These are phyloP conservation scores for Oreotrochilus melanogaster DNA, from an alignment of 2,113 vertebrate species.

Conservation along the genomic window DNA sequence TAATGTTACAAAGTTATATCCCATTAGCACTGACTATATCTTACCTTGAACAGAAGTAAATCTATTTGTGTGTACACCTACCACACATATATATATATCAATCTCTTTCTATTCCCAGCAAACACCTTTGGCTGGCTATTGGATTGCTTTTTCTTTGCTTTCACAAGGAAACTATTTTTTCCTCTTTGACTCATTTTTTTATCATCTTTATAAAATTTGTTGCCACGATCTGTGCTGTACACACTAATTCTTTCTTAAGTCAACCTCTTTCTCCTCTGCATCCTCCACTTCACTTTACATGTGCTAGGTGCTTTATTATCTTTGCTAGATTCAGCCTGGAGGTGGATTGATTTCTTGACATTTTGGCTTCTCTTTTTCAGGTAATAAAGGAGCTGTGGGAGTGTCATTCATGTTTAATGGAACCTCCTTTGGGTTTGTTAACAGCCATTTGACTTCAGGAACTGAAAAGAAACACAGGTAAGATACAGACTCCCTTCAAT, in stretches of 20 bases:
- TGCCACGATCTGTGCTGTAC: not conserved
- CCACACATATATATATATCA: not conserved
- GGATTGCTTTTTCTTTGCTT: not conserved
- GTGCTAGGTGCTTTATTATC: not conserved
- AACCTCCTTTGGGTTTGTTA: conserved; percentile 96
- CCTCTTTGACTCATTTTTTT: not conserved
- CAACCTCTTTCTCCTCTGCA: not conserved
- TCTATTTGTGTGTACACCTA: not conserved
- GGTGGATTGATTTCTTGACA: not conserved
- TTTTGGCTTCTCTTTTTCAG: conserved; percentile 64
- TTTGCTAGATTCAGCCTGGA: not conserved
- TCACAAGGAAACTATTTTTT: conserved; percentile 18
- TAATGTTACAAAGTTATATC: not conserved
- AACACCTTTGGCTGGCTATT: not conserved
- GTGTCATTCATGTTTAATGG: conserved; percentile 98
- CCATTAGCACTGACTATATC: not conserved
- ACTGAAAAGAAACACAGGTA: conserved; percentile 98
- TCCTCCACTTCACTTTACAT: not conserved
- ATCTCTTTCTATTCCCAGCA: not conserved
- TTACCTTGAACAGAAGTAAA: not conserved
- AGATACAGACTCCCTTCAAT: not conserved
- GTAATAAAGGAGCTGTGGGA: conserved; percentile 96
- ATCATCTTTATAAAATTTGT: conserved; percentile 12
- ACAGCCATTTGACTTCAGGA: conserved; percentile 97
- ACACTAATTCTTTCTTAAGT: not conserved